These are phyloP conservation scores for Mythimna lalbum DNA, from an alignment of 2,888 invertebrate species.

Conservation along the genomic window DNA sequence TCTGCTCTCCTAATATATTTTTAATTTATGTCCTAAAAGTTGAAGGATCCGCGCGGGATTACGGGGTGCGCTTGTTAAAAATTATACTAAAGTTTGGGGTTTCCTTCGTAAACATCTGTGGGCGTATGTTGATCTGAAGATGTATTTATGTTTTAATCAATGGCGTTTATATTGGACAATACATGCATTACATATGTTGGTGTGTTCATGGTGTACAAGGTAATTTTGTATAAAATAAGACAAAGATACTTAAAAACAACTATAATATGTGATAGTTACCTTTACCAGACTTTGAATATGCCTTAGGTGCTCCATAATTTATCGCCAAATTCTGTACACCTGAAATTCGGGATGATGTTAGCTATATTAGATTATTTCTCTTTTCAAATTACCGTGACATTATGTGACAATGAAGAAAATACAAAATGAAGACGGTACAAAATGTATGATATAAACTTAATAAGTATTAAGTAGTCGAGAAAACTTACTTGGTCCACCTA, in stretches of 20 bases:
- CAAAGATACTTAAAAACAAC: neutral
- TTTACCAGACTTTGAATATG: slow-evolving; percentile 35
- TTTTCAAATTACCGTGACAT: neutral
- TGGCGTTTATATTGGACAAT: neutral
- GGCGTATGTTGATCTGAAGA: slow-evolving; percentile 23
- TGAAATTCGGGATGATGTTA: slow-evolving; percentile 5
- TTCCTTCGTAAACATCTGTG: slow-evolving; percentile 67
- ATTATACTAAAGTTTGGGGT: slow-evolving; percentile 73
- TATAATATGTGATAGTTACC: slow-evolving; percentile 11
- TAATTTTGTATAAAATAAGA: neutral
- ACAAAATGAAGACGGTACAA: neutral
- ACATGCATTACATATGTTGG: neutral
- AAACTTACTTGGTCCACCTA: slow-evolving; percentile 49
- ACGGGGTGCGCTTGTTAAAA: slow-evolving; percentile 73
- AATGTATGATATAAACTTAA: no score
- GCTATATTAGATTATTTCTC: neutral
- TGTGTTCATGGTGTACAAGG: neutral
- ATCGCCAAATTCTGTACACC: slow-evolving; percentile 11
- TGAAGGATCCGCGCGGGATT: slow-evolving; percentile 72
- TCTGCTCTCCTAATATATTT: slow-evolving; percentile 87
- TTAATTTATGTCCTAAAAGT: slow-evolving; percentile 87
- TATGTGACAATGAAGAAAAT: neutral
- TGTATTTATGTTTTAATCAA: slow-evolving; percentile 29
- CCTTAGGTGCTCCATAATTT: slow-evolving; percentile 10
- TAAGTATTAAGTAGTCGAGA: neutral